Base-by-base conservation (phyloP, 2,888 invertebrate species). In the Spisula solida region DNA sequence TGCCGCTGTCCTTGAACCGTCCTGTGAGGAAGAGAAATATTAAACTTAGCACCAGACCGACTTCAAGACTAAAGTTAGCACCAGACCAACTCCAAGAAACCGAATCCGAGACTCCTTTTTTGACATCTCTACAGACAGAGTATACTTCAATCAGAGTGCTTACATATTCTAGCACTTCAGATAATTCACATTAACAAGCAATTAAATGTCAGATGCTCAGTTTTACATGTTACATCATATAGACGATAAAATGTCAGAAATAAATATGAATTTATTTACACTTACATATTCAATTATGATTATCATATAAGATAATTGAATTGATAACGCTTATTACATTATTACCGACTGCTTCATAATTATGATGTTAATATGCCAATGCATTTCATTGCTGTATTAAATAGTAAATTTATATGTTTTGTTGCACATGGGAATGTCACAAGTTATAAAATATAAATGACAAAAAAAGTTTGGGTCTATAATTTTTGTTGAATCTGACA, bases 251-350 rank as follows among this genome's bases (percentile, higher is more conserved):
- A 66, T 66, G 25, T 25, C 25, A 66, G 60, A 66, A n/a, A 25
- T 66, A 66, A 66, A 66, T 66, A 5, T 66, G 20, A 25, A 66
- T 25, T n/a, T 12, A 25, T 66, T 66, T 66, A 66, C 60, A 25
- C 60, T 66, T 10, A 66, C 12, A n/a, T 25, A 25, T 25, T 25
- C 25, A 25, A 66, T 25, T 66, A 25, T 10, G n/a, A 12, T n/a
- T 66, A 66, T 66, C 60, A 66, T 66, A 66, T n/a, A 66, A 66
- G 25, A 12, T 66, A 66, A 66, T 25, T 66, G 60, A 66, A 66
- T 25, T 66, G 60, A 66, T 25, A 66, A 66, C n/a, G 25, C 60
- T 25, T 25, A 66, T 25, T 25, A 25, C 6, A 2, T 8, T 41
- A 41, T 41, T 41, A 41, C 41, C 2, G 2, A 8, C 41, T 41